phyloP scores from a whole-genome alignment of 2,797 vertebrate species.

The Odontamblyopus rebecca region DNA sequence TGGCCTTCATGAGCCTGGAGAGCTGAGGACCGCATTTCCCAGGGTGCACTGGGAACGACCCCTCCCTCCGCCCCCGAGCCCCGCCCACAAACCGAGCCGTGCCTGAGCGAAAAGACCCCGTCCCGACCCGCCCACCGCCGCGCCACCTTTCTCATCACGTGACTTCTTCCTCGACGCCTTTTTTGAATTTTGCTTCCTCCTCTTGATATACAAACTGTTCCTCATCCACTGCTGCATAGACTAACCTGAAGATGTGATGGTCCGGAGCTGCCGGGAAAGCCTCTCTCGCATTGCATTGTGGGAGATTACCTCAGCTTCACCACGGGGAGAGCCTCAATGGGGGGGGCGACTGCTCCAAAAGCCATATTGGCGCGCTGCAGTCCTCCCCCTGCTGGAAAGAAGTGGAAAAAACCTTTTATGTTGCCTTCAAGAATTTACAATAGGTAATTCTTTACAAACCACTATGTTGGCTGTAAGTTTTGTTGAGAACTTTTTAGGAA shows the following conservation, averaged over 20 bases:
- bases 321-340: slow-evolving; percentile 56
- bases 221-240: slow-evolving; percentile 84
- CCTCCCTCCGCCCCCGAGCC: slow-evolving; percentile 52
- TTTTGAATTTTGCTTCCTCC: slow-evolving; percentile 68
- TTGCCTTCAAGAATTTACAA: slow-evolving; percentile 82
- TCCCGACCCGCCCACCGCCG: slow-evolving; percentile 63
- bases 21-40: slow-evolving; percentile 98
- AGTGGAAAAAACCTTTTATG: slow-evolving; percentile 69
- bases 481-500: slow-evolving; percentile 76
- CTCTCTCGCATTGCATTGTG: slow-evolving; percentile 69
- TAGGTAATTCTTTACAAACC: slow-evolving; percentile 77
- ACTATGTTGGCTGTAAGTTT: slow-evolving; percentile 71
- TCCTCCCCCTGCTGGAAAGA: slow-evolving; percentile 51
- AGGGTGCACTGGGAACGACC: slow-evolving; percentile 90
- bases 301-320: slow-evolving; percentile 64
- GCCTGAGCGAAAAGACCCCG: slow-evolving; percentile 90
- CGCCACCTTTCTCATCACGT: slow-evolving; percentile 59
- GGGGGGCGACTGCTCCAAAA: slow-evolving; percentile 64
- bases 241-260: slow-evolving; percentile 69
- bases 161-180: slow-evolving; percentile 70
- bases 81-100: slow-evolving; percentile 93
- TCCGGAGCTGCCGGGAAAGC: slow-evolving; percentile 54
- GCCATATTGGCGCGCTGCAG: slow-evolving; percentile 71
- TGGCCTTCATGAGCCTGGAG: slow-evolving; percentile 98
- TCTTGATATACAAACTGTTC: slow-evolving; percentile 72